Evolutionary conservation across 1,140 invertebrate species (phyloP).

Genomic region (Mamestra configurata): DNA sequence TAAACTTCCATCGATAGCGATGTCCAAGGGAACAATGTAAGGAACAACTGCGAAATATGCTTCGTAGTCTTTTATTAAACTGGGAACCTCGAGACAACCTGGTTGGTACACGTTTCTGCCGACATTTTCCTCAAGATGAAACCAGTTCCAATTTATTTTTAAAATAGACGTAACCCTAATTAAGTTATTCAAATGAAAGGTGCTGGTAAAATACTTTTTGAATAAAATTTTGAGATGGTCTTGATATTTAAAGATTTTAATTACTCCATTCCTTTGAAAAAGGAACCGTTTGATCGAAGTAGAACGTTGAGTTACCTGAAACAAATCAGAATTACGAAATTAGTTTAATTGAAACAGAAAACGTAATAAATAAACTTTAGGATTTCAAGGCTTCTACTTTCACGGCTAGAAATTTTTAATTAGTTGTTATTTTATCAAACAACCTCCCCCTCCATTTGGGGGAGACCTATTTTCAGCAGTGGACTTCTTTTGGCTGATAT

Average conservation of each 20-base stretch:
- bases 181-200: slow-evolving; percentile 19
- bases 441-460: no score
- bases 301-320: slow-evolving; percentile 30
- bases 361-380: slow-evolving; percentile 23
- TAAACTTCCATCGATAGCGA: slow-evolving; percentile 14
- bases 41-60: slow-evolving; percentile 20
- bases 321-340: slow-evolving; percentile 46
- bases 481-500: no score
- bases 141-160: neutral
- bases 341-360: slow-evolving; percentile 38
- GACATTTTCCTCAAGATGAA: neutral
- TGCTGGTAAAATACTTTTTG: neutral
- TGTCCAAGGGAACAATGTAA: slow-evolving; percentile 21
- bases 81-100: neutral
- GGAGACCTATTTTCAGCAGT: no score
- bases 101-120: neutral
- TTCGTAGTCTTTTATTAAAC: slow-evolving; percentile 12
- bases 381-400: neutral
- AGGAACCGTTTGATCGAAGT: slow-evolving; percentile 25
- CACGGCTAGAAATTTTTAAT: neutral
- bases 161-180: slow-evolving; percentile 21
- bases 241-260: slow-evolving; percentile 44
- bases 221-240: slow-evolving; percentile 7
- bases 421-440: neutral
- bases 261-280: slow-evolving; percentile 40